Percentiles rank a stretch among this genome's conserved stretches.
phyloP scores from a whole-genome alignment of 2,113 vertebrate species.

The Amblyornis subalaris region DNA sequence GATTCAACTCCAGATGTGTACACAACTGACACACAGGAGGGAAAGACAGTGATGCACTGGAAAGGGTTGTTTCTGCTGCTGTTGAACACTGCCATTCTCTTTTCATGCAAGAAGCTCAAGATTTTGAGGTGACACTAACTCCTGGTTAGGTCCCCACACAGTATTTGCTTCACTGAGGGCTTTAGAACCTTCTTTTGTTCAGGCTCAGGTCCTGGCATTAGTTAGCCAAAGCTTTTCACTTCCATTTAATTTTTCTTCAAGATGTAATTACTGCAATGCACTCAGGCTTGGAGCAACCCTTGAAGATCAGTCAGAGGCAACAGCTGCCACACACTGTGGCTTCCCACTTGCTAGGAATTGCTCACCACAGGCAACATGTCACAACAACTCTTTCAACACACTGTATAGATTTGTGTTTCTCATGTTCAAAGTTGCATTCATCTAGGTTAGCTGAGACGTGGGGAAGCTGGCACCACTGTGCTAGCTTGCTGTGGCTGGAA shows the following conservation, averaged over 20 bases:
- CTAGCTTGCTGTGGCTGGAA: neutral
- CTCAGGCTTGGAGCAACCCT: neutral
- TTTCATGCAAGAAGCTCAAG: neutral
- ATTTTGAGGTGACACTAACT: neutral
- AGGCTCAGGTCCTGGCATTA: neutral
- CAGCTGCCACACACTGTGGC: constrained; percentile 9
- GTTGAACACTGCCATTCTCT: neutral
- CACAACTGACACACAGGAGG: neutral
- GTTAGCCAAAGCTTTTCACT: neutral
- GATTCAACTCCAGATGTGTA: neutral
- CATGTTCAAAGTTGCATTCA: neutral
- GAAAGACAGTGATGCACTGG: neutral
- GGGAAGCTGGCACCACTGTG: neutral
- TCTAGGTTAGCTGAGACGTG: neutral
- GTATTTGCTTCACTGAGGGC: neutral
- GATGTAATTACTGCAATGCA: neutral
- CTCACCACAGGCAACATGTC: neutral
- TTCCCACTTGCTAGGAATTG: constrained; percentile 19
- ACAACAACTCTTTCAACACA: constrained; percentile 19
- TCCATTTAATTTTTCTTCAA: neutral
- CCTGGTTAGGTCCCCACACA: neutral
- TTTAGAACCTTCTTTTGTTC: neutral
- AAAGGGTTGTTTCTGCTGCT: neutral
- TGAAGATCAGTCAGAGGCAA: neutral
- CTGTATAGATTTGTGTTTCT: neutral